Evolutionary conservation across 2,888 invertebrate genomes (phyloP).

Genomic region (Pyrrhosoma nymphula): DNA sequence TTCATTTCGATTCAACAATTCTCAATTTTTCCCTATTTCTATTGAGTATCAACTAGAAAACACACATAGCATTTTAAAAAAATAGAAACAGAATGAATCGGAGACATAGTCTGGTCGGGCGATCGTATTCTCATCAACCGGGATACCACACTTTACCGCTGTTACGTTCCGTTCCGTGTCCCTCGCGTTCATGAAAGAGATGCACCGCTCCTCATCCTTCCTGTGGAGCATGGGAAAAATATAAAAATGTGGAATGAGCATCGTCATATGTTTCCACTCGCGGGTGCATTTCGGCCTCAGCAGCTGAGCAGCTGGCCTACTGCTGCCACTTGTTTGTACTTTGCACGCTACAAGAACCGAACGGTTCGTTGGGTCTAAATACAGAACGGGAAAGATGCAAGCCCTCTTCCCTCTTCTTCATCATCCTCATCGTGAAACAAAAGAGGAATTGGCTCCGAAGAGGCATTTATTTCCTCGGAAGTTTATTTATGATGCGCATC

Average conservation of each 20-base stretch:
- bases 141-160: neutral
- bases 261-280: neutral
- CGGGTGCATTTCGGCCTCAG: neutral
- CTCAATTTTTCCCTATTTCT: too few species aligned
- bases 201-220: neutral
- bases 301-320: neutral
- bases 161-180: neutral
- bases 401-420: neutral
- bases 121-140: slow-evolving; percentile 6
- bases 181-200: neutral
- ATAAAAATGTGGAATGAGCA: neutral
- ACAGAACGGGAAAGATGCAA: neutral
- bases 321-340: neutral
- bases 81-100: neutral
- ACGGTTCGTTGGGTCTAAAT: neutral
- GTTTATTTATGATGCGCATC: neutral
- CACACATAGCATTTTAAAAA: too few species aligned
- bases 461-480: neutral
- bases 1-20: too few species aligned
- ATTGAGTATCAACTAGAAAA: too few species aligned
- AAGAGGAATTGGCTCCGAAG: neutral
- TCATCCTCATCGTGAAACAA: neutral
- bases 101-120: neutral
- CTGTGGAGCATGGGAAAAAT: neutral
- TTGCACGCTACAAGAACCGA: neutral